Base-by-base conservation (phyloP, 2,113 vertebrate species). In the Nycticebus coucang region DNA sequence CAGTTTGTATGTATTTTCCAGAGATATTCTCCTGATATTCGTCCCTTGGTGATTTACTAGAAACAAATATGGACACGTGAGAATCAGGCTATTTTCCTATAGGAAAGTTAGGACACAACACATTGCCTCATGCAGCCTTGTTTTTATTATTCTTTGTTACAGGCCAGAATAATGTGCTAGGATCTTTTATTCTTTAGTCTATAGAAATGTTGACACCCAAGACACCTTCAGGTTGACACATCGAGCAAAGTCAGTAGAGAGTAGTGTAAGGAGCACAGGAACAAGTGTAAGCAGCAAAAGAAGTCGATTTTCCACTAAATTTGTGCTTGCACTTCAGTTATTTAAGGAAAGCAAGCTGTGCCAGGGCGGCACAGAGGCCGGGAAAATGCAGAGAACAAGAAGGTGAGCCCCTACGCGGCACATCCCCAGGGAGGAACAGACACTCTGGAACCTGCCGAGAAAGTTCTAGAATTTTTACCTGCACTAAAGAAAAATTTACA, bases 1-100 rank as follows among this genome's bases (percentile, higher is more conserved):
- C 98, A n/a, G 98, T 99, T 96, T 98, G 98, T 96, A 99, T 98
- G 35, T 98, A 98, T 97, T 98, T 99, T 97, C 98, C 98, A 96
- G 98, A 89, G 66, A 96, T 64, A 35, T 82, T 98, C 86, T 98
- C 98, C 95, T 98, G 97, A 97, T 97, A 97, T 62, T 69, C 88
- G 95, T 97, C 96, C 79, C 96, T 90, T 5, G 97, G 96, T 22
- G 97, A 84, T 88, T 98, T 99, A 89, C 98, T 99, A 96, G 79
- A 97, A 98, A 93, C 22, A 97, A 26, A 87, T 0, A 96, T 21
- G 79, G 15, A 77, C 10, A 37, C 21, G 2, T 92, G 72, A 96
- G n/a, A 94, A 81, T 68, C 77, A 71, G 18, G 57, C 13, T 59
- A 17, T 91, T 89, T 91, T 80, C 55, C 1, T 7, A 15, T 2